Evolutionary conservation across 2,888 invertebrate species (phyloP), one percentile per base, ranked within the genome.

Genomic region (Escarpia spicata): DNA sequence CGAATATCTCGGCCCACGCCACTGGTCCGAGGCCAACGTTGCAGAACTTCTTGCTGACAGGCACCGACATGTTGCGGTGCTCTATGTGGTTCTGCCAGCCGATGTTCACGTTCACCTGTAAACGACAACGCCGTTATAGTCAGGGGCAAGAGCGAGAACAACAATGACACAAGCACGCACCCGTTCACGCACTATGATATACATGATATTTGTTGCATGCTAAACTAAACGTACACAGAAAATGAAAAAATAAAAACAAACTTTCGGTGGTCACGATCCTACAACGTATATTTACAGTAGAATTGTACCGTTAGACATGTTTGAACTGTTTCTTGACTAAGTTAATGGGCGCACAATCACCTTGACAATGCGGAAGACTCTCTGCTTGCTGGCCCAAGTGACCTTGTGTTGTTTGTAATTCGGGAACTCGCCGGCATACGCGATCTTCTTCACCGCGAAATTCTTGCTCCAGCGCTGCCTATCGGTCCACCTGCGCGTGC

Each of bases 11-110:
- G n/a, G 75, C 75, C 75, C 75, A 75, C 26, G 93, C 93, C 45
- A 93, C 93, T 3, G 93, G 93, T 8, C 93, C 93, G 52, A 92
- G 92, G 26, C 93, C 93, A 75, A 93, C 93, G 75, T 90, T 31
- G 90, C 92, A 92, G 90, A 4, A 26, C 26, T 75, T 75, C 75
- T 26, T 75, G 19, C 6, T 26, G 19, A 26, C 2, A 26, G 75
- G 75, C 19, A 75, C 75, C 26, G 75, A 75, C 75, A 75, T 75
- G 75, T 75, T 75, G 75, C 75, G 75, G 15, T 26, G 2, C 26
- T 75, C 75, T 15, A 75, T 75, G 75, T 75, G 75, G 6, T 75
- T 75, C 4, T 0, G 19, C 75, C 75, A 75, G n/a, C 19, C 75
- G 75, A 75, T 26, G 75, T 75, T 75, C 19, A 75, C 75, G 75